A percentile compares a stretch with the other conserved stretches of the same genome.
Evolutionary conservation across 1,140 invertebrate genomes (phyloP).

Genomic region (Onthophagus taurus): DNA sequence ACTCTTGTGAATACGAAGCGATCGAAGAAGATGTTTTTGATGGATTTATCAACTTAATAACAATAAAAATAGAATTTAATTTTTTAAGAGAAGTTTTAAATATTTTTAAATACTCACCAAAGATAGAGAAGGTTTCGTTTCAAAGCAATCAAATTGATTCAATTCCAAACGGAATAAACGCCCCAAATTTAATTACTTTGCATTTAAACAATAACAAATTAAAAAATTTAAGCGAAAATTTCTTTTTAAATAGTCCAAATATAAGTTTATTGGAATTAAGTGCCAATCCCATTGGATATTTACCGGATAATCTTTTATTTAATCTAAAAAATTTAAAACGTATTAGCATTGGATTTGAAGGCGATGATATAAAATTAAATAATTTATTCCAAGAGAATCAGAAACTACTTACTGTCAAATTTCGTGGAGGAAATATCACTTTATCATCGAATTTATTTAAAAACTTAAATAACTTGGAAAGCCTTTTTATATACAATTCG

Average conservation of each 20-base stretch:
- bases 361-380: conserved; percentile 12
- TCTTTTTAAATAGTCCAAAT: conserved; percentile 6
- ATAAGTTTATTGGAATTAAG: conserved; percentile 12
- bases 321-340: conserved; percentile 2
- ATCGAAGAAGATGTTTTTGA: too few relatives aligned
- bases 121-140: too few relatives aligned
- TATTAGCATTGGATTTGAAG: too few relatives aligned
- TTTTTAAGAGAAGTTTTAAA: too few relatives aligned
- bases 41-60: too few relatives aligned
- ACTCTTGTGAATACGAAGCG: too few relatives aligned
- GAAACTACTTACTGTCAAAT: too few relatives aligned
- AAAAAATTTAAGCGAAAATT: background rate
- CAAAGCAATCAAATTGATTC: background rate
- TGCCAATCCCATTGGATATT: conserved; percentile 3
- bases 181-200: background rate
- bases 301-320: conserved; percentile 7
- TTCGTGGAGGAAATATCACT: too few relatives aligned
- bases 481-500: background rate
- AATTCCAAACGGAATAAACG: background rate
- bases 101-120: too few relatives aligned
- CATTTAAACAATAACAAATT: conserved; percentile 14
- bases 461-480: conserved; percentile 3
- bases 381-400: conserved; percentile 10
- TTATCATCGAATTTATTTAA: conserved; percentile 7
- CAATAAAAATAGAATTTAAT: too few relatives aligned